Evolutionary conservation across 2,888 invertebrate genomes (phyloP).

Genomic region (Peribatodes rhomboidaria): DNA sequence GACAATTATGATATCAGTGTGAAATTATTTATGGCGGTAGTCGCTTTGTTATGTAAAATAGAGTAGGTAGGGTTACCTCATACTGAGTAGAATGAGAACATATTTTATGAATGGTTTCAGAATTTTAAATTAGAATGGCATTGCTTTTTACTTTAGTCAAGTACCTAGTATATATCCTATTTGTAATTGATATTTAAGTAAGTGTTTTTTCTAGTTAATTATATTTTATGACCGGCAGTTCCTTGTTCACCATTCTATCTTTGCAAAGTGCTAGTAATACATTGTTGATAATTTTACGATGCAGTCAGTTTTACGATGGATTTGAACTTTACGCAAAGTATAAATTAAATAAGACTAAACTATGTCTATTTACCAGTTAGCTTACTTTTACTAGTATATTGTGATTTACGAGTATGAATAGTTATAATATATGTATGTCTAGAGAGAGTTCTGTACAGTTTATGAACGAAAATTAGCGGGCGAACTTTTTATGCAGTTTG

Average conservation of each 20-base stretch:
- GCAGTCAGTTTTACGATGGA: conserved; percentile 25
- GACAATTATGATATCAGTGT: too few relatives aligned
- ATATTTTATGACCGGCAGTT: conserved; percentile 13
- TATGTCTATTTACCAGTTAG: conserved; percentile 26
- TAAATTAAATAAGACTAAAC: conserved; percentile 31
- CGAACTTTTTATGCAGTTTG: too few relatives aligned
- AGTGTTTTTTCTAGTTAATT: conserved; percentile 13
- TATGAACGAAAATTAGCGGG: too few relatives aligned
- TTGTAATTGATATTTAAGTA: conserved; percentile 8
- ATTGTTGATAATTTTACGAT: conserved; percentile 26
- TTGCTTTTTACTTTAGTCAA: background rate
- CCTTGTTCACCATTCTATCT: conserved; percentile 9
- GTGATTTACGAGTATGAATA: conserved; percentile 17
- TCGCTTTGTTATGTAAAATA: too few relatives aligned
- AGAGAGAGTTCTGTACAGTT: too few relatives aligned
- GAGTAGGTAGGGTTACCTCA: too few relatives aligned
- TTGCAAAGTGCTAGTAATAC: conserved; percentile 13
- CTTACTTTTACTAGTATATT: conserved; percentile 4
- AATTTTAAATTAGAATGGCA: background rate
- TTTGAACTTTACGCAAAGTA: conserved; percentile 32
- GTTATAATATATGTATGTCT: too few relatives aligned
- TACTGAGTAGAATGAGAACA: background rate
- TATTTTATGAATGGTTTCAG: background rate
- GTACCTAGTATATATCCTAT: background rate
- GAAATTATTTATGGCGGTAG: too few relatives aligned